Conservation (phyloP, 2,888 invertebrate genomes). For the Drosophila conformis region DNA sequence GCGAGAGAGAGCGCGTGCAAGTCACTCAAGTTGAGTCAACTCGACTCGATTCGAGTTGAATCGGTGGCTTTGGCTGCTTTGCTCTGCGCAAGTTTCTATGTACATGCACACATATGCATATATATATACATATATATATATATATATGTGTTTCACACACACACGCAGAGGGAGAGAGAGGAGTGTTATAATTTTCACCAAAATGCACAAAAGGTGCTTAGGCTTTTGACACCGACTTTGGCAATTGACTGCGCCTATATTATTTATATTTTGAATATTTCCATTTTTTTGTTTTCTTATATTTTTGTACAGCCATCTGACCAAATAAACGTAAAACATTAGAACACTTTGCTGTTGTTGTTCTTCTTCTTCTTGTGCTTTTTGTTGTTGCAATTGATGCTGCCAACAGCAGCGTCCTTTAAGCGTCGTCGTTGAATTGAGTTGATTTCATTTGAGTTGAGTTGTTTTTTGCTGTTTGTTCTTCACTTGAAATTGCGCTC, state of each 20-base stretch:
- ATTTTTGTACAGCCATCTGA: constrained; percentile 44
- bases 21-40: constrained; percentile 37
- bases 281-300: constrained; percentile 1
- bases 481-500: constrained; percentile 50
- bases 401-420: constrained; percentile 29
- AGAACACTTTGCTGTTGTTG: constrained; percentile 10
- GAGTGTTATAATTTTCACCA: constrained; percentile 17
- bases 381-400: constrained; percentile 30
- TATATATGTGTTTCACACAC: constrained; percentile 6
- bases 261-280: constrained; percentile 9
- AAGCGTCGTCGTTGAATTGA: constrained; percentile 13
- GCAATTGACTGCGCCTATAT: constrained; percentile 1
- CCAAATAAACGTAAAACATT: constrained; percentile 42
- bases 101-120: neutral
- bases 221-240: constrained; percentile 27
- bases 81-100: constrained; percentile 13
- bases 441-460: neutral
- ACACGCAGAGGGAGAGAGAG: neutral
- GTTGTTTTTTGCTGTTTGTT: constrained; percentile 14
- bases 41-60: constrained; percentile 34
- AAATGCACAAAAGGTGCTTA: constrained; percentile 39
- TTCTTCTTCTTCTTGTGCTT: neutral
- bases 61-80: constrained; percentile 29
- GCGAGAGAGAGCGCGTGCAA: constrained; percentile 11
- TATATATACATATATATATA: neutral